Evolutionary conservation across 2,888 invertebrate genomes (phyloP), one percentile per base, ranked within the genome.

Genomic region (Hololepta plana): DNA sequence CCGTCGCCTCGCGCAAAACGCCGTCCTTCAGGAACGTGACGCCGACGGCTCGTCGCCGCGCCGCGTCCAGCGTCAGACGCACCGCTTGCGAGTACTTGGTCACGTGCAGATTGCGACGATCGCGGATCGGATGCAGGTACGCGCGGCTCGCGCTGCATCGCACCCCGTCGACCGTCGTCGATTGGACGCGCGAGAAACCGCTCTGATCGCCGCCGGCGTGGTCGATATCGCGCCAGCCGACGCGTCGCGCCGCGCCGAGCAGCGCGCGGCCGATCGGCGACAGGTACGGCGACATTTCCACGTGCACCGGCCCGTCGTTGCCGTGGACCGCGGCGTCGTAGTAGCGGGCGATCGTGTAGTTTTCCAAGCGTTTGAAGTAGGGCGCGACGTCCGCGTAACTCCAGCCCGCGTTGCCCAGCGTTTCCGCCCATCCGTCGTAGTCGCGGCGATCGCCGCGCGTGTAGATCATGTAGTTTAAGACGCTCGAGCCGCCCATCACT

Each of bases 401-500:
- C 93, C 93, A 93, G 3, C 90, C 90, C 1, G 71, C 63, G 49
- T 87, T 87, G 0, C 90, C 90, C 15, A 75, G 59, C 0, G 67
- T 61, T n/a, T n/a, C n/a, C 17, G 76, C 80, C 91, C 91, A 93
- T 27, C 74, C 67, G 49, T 90, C 80, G 46, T 68, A 93, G 51
- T 91, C 90, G 2, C 77, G 59, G 29, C 67, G 64, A 50, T 88
- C 88, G 1, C 91, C 91, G 33, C 91, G 60, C 21, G 90, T 71
- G 49, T 93, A 91, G 1, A 88, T 62, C 88, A 90, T 88, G 2
- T 82, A 82, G 46, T 88, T 90, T 1, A 88, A 59, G 1, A 85
- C 82, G 19, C 81, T 81, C 3, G 80, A 81, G 0, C 90, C 90
- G 0, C 87, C 88, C 1, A 88, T 57, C 1, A 81, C 72, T 57